Base-by-base conservation (phyloP, 2,797 vertebrate genomes). In the Oophaga sylvatica region DNA sequence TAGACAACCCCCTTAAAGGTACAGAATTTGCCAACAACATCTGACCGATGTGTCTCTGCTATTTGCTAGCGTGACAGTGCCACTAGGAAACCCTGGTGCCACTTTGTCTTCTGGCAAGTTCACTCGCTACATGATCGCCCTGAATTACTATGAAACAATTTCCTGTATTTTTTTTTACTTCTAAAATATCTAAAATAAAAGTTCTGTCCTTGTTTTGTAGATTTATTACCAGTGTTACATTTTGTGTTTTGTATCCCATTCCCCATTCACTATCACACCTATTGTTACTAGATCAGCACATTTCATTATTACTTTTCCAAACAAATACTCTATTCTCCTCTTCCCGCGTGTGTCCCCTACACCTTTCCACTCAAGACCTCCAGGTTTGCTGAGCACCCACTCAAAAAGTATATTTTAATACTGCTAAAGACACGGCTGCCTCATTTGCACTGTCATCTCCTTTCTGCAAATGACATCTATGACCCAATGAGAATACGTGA, bases 401-500 rank as follows among this genome's bases (percentile, higher is more conserved):
- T 65, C 22, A 41, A 78, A n/a, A 78, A 79, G 71, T 67, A 71
- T n/a, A n/a, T 41, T 56, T 56, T 17, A 68, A 85, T 76, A 15
- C 73, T 60, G 20, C 80, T 70, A 63, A 62, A 71, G 73, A 41
- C 67, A 84, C 71, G 11, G 70, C 87, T 90, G 77, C 57, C 92
- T 90, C 90, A 90, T 91, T 93, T 92, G 91, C 82, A 90, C 92
- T 92, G 82, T 70, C 92, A 90, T 91, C 71, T 90, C 91, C 88
- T 90, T 88, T 84, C 48, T 92, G 92, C 90, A 90, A 87, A 90
- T 82, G 92, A 90, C 83, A 85, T 87, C 91, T 78, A 90, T 92
- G 92, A 93, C 90, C 88, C 90, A 90, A 92, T 91, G 90, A 91
- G 90, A 92, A 92, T 92, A 92, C 93, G 92, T 91, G 92, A 91